Evolutionary conservation across 1,140 invertebrate genomes (phyloP), one percentile per base, ranked within the genome.

Genomic region (Heterodera schachtii): DNA sequence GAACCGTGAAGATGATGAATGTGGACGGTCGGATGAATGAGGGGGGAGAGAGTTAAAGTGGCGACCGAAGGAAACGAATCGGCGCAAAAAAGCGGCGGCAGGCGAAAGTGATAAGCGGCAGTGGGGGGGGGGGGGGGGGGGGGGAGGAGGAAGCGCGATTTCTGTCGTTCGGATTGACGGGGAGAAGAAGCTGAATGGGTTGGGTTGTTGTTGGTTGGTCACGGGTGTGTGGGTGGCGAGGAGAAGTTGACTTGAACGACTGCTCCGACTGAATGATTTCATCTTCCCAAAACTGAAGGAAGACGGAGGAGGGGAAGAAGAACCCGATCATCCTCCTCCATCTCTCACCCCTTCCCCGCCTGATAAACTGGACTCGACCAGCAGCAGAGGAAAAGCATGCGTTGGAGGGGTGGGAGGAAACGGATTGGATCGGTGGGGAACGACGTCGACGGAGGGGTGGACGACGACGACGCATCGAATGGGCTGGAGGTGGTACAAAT

Each of bases 291-390:
- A 64, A 64, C 57, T 64, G 57, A 64, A 64, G 57, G 57, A 64
- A 64, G 57, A 64, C 57, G 57, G 57, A 64, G 57, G 11, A 64
- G 57, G 57, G 57, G 57, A 64, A 64, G 57, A 64, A 64, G 57
- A 64, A 64, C 57, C 57, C 57, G 57, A 64, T 64, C 57, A 19
- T 64, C 11, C 57, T 19, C 16, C 57, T 64, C 16, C 57, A 5
- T 64, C 57, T 19, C 57, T 19, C 57, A 11, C 13, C 19, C 57
- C 57, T 19, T 64, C 57, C 57, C 57, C 57, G 57, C 57, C 57
- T 64, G 57, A 64, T 64, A 64, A 64, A 64, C 57, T 64, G 57
- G 57, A 64, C 57, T 64, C 57, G 57, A 64, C 57, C 57, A 64
- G 57, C 13, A 31, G 31, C 5, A 19, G 57, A 19, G 11, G 19